Base-by-base conservation (phyloP, 2,888 invertebrate species). In the Netelia melanura region DNA sequence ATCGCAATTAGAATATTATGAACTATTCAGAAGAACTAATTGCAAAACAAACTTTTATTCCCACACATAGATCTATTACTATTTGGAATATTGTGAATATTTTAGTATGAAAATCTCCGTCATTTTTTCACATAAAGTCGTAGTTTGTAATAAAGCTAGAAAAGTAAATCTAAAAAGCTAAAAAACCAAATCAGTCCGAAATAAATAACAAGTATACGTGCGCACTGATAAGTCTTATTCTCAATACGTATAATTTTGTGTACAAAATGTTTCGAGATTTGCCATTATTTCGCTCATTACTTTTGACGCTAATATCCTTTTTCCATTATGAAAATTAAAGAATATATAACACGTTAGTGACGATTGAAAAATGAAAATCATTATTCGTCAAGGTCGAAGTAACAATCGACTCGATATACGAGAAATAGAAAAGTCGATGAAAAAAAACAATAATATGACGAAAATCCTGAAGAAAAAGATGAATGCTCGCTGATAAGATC, bases 251-350 rank as follows among this genome's bases (percentile, higher is more conserved):
- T 54, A 30, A 25, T 23, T 3, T 54, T 9, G 14, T n/a, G 54
- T 43, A 17, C 56, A 58, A 67, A 76, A 76, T 58, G 65, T 56
- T 58, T 17, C 25, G 10, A 6, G 56, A n/a, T 10, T 44, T 54
- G 21, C n/a, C 3, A 10, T 11, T 3, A 25, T 38, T 52, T 67
- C 44, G 65, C 56, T 67, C 56, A 43, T 76, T 25, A 67, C 38
- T 17, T 54, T 11, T 8, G 3, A 52, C 21, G 6, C 25, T 14
- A 1, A 17, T 23, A 17, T 38, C 17, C 30, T 14, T 21, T 14
- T 52, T 17, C 23, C 3, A 14, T 48, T 14, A 48, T 48, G 6
- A 8, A 11, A 10, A 48, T 5, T 0, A 48, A 48, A 48, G 2
- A 48, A 48, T 11, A 48, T 10, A 3, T 48, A 14, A 48, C 48